phyloP scores from a whole-genome alignment of 2,888 invertebrate species.

The Sinhomidia bicolor region DNA sequence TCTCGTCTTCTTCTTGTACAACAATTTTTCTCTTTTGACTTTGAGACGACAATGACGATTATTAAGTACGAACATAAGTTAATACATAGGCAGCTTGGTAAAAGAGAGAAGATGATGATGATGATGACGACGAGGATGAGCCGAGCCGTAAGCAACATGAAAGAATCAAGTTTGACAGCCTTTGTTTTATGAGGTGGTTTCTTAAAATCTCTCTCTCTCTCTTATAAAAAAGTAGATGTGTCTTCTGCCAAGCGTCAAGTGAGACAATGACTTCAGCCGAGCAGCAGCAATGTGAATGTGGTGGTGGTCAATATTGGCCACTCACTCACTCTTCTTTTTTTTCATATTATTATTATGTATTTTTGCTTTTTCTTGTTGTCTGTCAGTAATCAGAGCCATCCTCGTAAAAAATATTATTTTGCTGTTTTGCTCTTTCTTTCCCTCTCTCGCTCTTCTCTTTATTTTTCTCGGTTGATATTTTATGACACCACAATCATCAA shows the following conservation, averaged over 20 bases:
- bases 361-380: constrained; percentile 16
- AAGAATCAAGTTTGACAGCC: constrained; percentile 76
- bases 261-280: constrained; percentile 64
- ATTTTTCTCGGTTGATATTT: constrained; percentile 63
- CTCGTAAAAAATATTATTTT: constrained; percentile 45
- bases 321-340: constrained; percentile 33
- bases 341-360: no score
- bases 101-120: constrained; percentile 1
- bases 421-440: background rate
- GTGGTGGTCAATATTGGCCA: constrained; percentile 65
- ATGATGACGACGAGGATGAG: constrained; percentile 41
- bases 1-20: background rate
- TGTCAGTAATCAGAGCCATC: constrained; percentile 46
- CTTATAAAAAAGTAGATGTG: constrained; percentile 29
- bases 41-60: constrained; percentile 55
- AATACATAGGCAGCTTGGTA: constrained; percentile 27
- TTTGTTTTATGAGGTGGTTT: constrained; percentile 75
- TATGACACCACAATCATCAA: constrained; percentile 66
- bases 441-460: constrained; percentile 13
- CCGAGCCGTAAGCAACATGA: constrained; percentile 55
- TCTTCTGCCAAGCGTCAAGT: constrained; percentile 72
- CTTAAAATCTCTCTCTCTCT: constrained; percentile 41
- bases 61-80: constrained; percentile 58
- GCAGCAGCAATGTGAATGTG: constrained; percentile 13
- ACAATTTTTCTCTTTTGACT: constrained; percentile 52